These are phyloP conservation scores for Ochropacha duplaris DNA, from an alignment of 2,888 invertebrate species.

Conservation along the genomic window DNA sequence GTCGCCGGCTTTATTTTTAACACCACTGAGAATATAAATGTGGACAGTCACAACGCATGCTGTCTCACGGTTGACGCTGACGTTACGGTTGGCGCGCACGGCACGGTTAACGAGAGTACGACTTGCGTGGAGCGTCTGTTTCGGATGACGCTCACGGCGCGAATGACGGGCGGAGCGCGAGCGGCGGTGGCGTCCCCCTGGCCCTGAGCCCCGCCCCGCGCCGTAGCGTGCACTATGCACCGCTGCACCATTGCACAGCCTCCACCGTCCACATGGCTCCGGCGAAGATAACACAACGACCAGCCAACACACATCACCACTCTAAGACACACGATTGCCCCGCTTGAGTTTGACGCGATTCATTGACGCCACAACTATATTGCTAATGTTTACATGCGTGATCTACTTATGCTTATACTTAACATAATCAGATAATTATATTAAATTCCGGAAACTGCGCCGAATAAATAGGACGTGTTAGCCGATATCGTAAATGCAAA, in stretches of 20 bases:
- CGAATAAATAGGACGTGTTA: conserved; percentile 15
- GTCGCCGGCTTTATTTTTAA: conserved; percentile 80
- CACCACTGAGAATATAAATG: conserved; percentile 62
- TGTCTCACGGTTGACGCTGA: conserved; percentile 57
- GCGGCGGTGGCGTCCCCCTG: conserved; percentile 46
- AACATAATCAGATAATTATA: conserved; percentile 15
- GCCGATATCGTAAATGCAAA: conserved; percentile 21
- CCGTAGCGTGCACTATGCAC: conserved; percentile 65
- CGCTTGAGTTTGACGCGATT: conserved; percentile 54
- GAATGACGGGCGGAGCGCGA: conserved; percentile 55
- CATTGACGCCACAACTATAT: conserved; percentile 69
- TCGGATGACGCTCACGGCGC: conserved; percentile 55
- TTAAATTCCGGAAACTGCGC: conserved; percentile 21
- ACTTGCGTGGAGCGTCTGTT: conserved; percentile 40
- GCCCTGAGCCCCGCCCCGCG: conserved; percentile 31
- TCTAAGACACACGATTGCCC: conserved; percentile 48
- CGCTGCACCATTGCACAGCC: conserved; percentile 62
- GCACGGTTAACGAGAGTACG: conserved; percentile 23
- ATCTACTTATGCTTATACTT: conserved; percentile 26
- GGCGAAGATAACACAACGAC: conserved; percentile 53
- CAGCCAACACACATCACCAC: conserved; percentile 23
- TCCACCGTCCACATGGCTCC: conserved; percentile 60
- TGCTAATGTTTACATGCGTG: conserved; percentile 51
- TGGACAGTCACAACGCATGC: conserved; percentile 63
- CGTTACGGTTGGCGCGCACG: conserved; percentile 41